These are phyloP conservation scores for Nomada fabriciana DNA, from an alignment of 2,888 invertebrate genomes.

Conservation along the genomic window DNA sequence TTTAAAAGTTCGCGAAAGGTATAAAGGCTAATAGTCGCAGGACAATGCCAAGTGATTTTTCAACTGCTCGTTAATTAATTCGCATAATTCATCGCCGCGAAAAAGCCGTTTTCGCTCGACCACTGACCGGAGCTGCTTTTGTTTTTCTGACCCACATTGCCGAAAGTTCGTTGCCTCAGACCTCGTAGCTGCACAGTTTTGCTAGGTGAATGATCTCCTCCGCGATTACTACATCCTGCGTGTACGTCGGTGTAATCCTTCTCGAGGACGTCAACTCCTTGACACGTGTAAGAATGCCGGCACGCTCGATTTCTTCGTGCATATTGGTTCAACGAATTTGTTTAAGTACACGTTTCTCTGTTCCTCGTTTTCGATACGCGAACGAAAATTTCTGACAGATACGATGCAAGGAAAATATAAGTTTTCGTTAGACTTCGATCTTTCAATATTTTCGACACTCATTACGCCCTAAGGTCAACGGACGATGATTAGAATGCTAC, in stretches of 20 bases:
- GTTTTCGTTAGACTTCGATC: too few species aligned
- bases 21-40: too few species aligned
- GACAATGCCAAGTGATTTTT: not conserved
- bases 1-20: not conserved
- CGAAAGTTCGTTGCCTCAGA: conserved; percentile 80
- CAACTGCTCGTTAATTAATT: conserved; percentile 26
- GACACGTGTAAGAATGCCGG: conserved; percentile 23
- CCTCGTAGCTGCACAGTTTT: conserved; percentile 59
- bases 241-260: conserved; percentile 51
- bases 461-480: too few species aligned
- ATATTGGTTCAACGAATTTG: too few species aligned
- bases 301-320: not conserved
- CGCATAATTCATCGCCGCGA: not conserved
- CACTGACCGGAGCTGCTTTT: conserved; percentile 39
- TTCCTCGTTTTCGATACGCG: too few species aligned
- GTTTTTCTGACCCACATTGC: conserved; percentile 82
- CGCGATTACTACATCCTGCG: conserved; percentile 43
- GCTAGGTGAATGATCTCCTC: conserved; percentile 60
- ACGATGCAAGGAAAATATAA: too few species aligned
- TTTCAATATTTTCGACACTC: too few species aligned
- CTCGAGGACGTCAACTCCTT: conserved; percentile 1
- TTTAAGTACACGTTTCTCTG: too few species aligned
- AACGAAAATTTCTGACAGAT: too few species aligned
- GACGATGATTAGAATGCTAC: too few species aligned
- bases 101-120: conserved; percentile 21